Conservation (phyloP, 1,140 invertebrate genomes). For the Agrilus planipennis region DNA sequence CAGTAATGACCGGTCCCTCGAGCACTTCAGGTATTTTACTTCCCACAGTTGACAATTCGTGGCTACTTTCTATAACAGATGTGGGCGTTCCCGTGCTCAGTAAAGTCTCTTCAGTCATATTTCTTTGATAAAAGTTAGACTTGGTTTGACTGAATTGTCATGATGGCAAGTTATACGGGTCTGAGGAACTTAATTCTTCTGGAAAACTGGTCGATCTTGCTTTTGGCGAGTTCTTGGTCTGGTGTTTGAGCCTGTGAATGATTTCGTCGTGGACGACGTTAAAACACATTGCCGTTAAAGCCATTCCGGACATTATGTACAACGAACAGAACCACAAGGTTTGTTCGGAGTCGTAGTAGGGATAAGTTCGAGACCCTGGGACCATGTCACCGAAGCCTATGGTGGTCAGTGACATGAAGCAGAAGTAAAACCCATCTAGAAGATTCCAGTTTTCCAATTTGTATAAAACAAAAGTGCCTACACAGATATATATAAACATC, state of each 20-base stretch:
- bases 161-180: conserved; percentile 47
- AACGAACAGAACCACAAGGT: conserved; percentile 85
- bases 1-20: conserved; percentile 34
- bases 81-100: conserved; percentile 46
- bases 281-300: conserved; percentile 96
- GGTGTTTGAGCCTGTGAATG: conserved; percentile 57
- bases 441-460: conserved; percentile 78
- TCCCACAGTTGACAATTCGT: conserved; percentile 21
- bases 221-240: conserved; percentile 30
- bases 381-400: conserved; percentile 87
- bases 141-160: conserved; percentile 47
- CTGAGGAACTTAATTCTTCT: conserved; percentile 42
- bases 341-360: conserved; percentile 47
- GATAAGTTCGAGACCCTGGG: conserved; percentile 54
- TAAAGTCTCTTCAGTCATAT: conserved; percentile 52
- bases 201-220: conserved; percentile 36
- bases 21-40: conserved; percentile 33
- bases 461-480: conserved; percentile 79
- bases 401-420: conserved; percentile 86
- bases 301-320: conserved; percentile 91
- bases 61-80: conserved; percentile 34
- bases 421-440: conserved; percentile 87
- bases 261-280: conserved; percentile 93
- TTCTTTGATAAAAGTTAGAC: conserved; percentile 44
- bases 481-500: conserved; percentile 73